These are phyloP conservation scores for Diorhabda elongata DNA, from an alignment of 1,140 invertebrate genomes.

Conservation along the genomic window DNA sequence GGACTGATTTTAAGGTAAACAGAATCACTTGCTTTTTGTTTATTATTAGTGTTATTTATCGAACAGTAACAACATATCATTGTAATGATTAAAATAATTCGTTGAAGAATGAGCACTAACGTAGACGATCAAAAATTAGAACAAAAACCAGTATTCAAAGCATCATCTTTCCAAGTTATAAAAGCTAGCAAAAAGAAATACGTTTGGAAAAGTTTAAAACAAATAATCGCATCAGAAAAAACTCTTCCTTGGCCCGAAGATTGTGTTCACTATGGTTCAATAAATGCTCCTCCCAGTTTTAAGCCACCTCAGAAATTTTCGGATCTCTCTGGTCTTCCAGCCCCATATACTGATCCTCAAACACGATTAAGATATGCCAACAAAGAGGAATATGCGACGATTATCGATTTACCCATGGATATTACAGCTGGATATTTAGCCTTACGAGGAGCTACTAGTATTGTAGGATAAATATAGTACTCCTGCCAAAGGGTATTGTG, in stretches of 20 bases:
- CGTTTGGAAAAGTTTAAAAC: constrained; percentile 73
- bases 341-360: constrained; percentile 85
- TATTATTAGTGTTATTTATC: too few species aligned
- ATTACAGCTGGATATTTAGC: constrained; percentile 84
- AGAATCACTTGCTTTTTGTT: too few species aligned
- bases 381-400: constrained; percentile 79
- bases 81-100: constrained; percentile 2
- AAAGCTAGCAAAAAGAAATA: constrained; percentile 60
- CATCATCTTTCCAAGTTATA: constrained; percentile 36
- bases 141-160: constrained; percentile 41
- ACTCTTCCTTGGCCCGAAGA: constrained; percentile 64
- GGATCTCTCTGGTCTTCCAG: constrained; percentile 81
- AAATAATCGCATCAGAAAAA: constrained; percentile 70
- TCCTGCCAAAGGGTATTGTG: too few species aligned
- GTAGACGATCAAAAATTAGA: constrained; percentile 33
- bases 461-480: constrained; percentile 58
- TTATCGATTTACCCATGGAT: constrained; percentile 82
- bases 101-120: constrained; percentile 35
- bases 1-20: too few species aligned
- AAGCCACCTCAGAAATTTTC: constrained; percentile 91
- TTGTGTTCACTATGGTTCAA: constrained; percentile 68
- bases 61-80: neutral
- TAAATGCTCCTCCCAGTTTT: constrained; percentile 87
- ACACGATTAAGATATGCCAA: constrained; percentile 82
- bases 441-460: constrained; percentile 77